phyloP scores from a whole-genome alignment of 2,113 vertebrate genomes.

The cattle (Bos taurus) region DNA sequence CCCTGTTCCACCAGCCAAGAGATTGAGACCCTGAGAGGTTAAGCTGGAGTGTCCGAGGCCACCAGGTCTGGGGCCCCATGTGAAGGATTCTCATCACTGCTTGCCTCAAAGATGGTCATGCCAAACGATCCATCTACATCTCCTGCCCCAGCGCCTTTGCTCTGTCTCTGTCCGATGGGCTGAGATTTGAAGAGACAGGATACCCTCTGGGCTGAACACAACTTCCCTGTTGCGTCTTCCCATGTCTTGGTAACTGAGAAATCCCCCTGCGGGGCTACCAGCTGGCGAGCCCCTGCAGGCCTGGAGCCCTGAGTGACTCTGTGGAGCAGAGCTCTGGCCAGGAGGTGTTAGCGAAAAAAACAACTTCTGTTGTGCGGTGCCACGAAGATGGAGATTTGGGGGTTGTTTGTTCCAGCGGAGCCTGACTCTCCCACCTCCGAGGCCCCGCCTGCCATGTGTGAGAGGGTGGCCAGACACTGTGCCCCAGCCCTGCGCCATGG shows the following conservation, averaged over 20 bases:
- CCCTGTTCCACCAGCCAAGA: background rate
- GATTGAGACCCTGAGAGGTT: background rate
- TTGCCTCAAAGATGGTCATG: rapidly evolving
- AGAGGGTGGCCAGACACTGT: rapidly evolving
- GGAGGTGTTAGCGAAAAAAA: rapidly evolving
- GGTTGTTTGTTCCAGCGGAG: background rate
- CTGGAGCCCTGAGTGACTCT: background rate
- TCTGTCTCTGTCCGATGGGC: background rate
- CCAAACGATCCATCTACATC: rapidly evolving
- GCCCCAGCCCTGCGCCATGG: too few relatives aligned
- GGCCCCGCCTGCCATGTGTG: rapidly evolving
- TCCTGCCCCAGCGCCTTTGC: too few relatives aligned
- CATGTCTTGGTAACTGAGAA: background rate
- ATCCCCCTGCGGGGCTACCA: background rate
- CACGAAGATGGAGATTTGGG: background rate
- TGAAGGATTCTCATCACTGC: rapidly evolving
- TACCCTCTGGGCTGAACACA: background rate
- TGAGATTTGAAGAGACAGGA: background rate
- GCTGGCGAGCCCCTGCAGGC: background rate
- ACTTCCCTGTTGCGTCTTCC: background rate
- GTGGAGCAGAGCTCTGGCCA: background rate
- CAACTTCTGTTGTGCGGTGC: background rate
- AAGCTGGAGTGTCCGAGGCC: background rate
- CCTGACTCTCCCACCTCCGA: background rate
- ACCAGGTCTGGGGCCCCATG: background rate